Evolutionary conservation across 2,888 invertebrate species (phyloP).

Genomic region (Euproctis similis): DNA sequence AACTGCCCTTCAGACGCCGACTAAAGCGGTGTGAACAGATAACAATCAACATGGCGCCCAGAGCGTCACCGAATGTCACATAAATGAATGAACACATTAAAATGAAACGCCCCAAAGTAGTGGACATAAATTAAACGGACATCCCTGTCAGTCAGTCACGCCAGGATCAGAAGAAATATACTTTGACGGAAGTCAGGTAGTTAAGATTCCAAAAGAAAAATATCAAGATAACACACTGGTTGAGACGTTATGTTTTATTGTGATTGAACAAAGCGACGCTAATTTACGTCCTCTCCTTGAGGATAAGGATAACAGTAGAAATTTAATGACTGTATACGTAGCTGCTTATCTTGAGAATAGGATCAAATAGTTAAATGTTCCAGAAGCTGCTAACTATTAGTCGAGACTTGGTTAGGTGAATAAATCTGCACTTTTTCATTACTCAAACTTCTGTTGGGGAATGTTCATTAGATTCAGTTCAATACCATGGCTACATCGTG

Average conservation of each 20-base stretch:
- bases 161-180: constrained; percentile 52
- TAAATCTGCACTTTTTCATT: too few species aligned
- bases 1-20: constrained; percentile 20
- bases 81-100: constrained; percentile 66
- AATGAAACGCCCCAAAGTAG: constrained; percentile 57
- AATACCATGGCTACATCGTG: too few species aligned
- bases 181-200: constrained; percentile 72
- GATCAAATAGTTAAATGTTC: too few species aligned
- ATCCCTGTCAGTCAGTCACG: constrained; percentile 64
- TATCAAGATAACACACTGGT: constrained; percentile 67
- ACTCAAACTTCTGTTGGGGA: too few species aligned
- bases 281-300: constrained; percentile 57
- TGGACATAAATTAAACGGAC: constrained; percentile 71
- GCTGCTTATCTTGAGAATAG: constrained; percentile 14
- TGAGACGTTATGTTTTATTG: constrained; percentile 71
- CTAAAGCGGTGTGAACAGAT: constrained; percentile 46
- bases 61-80: constrained; percentile 64
- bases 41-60: constrained; percentile 68
- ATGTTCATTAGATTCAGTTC: too few species aligned
- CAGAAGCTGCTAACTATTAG: too few species aligned
- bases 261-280: constrained; percentile 61
- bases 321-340: constrained; percentile 19
- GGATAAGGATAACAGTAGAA: constrained; percentile 32
- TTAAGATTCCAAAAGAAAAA: constrained; percentile 69
- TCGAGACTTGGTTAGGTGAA: too few species aligned